phyloP scores from a whole-genome alignment of 2,888 invertebrate species.

The Pristionchus fissidentatus region DNA sequence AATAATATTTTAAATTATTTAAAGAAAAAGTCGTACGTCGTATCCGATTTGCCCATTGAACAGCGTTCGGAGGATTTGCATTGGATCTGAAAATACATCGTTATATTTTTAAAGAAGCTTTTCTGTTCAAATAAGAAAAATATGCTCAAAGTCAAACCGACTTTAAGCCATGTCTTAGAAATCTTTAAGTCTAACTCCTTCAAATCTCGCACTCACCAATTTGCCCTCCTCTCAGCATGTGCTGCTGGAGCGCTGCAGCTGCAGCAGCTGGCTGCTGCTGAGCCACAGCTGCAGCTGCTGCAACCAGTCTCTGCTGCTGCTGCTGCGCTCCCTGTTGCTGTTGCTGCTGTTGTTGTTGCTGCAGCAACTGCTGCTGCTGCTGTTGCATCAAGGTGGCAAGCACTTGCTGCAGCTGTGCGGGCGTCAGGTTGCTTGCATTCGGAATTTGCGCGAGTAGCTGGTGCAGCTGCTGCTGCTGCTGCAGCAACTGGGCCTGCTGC shows the following conservation, averaged over 20 bases:
- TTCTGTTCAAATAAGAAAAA: too few relatives aligned
- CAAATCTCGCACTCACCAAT: too few relatives aligned
- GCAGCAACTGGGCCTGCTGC: background rate
- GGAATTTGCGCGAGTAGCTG: background rate
- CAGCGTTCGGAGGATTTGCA: too few relatives aligned
- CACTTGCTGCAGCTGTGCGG: background rate
- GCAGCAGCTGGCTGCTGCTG: background rate
- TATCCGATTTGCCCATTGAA: too few relatives aligned
- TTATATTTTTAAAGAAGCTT: too few relatives aligned
- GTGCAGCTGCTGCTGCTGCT: background rate
- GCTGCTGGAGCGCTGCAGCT: background rate
- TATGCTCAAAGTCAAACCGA: too few relatives aligned
- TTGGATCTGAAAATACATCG: too few relatives aligned
- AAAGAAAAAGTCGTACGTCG: too few relatives aligned
- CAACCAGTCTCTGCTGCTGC: conserved; percentile 7
- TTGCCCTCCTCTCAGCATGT: background rate
- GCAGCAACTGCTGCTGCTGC: conserved; percentile 8
- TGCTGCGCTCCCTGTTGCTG: background rate
- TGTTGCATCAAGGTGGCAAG: background rate
- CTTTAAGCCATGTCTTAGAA: too few relatives aligned
- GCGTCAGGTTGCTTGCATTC: background rate
- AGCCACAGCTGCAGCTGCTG: background rate
- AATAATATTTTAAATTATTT: too few relatives aligned
- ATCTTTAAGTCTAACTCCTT: too few relatives aligned
- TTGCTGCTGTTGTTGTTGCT: background rate